Evolutionary conservation across 2,888 invertebrate species (phyloP), one percentile per base, ranked within the genome.

Genomic region (Romanomermis culicivorax): DNA sequence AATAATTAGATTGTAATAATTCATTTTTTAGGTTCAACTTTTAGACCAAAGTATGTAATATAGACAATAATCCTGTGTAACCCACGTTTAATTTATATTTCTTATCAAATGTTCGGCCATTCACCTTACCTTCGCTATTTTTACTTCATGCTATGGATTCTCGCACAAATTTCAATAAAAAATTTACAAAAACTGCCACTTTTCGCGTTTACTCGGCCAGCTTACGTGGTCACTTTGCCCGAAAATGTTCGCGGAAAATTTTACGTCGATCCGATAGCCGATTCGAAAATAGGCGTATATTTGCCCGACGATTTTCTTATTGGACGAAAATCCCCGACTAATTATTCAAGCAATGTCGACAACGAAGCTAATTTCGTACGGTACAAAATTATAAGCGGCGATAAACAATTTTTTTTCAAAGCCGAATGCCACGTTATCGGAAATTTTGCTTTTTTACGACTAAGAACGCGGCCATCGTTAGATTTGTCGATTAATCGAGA

Each of bases 161-260:
- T 20, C 14, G 47, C 23, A n/a, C n/a, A n/a, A n/a, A n/a, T n/a
- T n/a, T n/a, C n/a, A n/a, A n/a, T n/a, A n/a, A n/a, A n/a, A n/a
- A n/a, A n/a, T n/a, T n/a, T n/a, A n/a, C n/a, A n/a, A n/a, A n/a
- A n/a, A n/a, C n/a, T n/a, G n/a, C n/a, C 50, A 26, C 4, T 27
- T 2, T 79, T 84, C 69, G 77, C 75, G 61, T 89, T 91, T 74
- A 78, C 80, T 20, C 76, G 77, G 63, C 69, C 77, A 42, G 70
- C 77, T 26, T 91, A 88, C 77, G 87, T 88, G 76, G 82, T 83
- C 65, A 82, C 81, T 69, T 82, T 91, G 65, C 80, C 83, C 56
- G 95, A 95, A 73, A 89, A 91, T 75, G 85, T 85, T 64, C 77
- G 84, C 57, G 84, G 85, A 58, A 85, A 85, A 71, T 84, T 85